Evolutionary conservation across 2,888 invertebrate genomes (phyloP).

Genomic region (Eubasilissa splendida): DNA sequence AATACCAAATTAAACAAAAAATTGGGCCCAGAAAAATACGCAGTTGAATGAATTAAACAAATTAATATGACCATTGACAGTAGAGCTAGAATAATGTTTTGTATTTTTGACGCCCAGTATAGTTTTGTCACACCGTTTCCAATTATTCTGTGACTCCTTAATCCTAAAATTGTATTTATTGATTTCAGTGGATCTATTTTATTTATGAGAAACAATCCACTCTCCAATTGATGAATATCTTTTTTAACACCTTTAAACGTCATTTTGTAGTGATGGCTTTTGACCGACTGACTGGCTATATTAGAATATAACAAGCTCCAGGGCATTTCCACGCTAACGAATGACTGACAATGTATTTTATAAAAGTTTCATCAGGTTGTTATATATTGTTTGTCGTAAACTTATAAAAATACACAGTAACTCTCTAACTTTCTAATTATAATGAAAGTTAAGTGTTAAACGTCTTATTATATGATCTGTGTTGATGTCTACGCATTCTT

Average conservation of each 20-base stretch:
- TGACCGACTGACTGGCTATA: background rate
- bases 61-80: background rate
- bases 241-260: background rate
- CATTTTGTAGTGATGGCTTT: background rate
- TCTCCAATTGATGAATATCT: background rate
- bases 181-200: slow-evolving; percentile 5
- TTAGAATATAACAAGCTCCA: background rate
- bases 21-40: background rate
- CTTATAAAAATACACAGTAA: too few relatives aligned
- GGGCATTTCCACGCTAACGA: background rate
- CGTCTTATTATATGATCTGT: too few relatives aligned
- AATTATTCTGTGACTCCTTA: background rate
- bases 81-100: background rate
- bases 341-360: too few relatives aligned
- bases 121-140: background rate
- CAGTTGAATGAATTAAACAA: background rate
- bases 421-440: too few relatives aligned
- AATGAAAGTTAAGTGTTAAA: too few relatives aligned
- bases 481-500: too few relatives aligned
- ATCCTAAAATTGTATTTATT: background rate
- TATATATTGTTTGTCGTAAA: too few relatives aligned
- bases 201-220: background rate
- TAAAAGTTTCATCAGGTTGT: too few relatives aligned
- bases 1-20: background rate
- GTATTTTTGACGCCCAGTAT: background rate